Percentiles rank a stretch among this genome's conserved stretches.
phyloP scores from a whole-genome alignment of 2,113 vertebrate genomes.

The Nanger granti region DNA sequence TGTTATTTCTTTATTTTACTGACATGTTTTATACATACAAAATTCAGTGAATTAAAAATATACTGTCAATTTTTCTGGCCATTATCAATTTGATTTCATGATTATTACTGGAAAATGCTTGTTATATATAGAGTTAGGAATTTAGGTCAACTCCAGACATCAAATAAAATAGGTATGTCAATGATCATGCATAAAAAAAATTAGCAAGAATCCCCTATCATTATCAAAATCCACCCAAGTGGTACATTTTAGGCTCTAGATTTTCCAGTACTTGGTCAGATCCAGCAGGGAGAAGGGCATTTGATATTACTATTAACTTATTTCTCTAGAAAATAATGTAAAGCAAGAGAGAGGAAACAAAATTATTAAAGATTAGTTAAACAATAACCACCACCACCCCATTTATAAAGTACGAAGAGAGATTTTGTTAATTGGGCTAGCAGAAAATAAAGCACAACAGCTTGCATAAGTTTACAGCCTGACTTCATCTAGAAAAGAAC shows the following conservation, averaged over 20 bases:
- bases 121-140: not conserved
- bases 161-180: not conserved
- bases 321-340: not conserved
- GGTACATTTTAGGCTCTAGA: not conserved
- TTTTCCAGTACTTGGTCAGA: not conserved
- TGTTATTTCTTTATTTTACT: not conserved
- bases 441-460: not conserved
- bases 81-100: not conserved
- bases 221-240: not conserved
- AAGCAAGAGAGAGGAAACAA: not conserved
- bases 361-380: not conserved
- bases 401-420: not conserved
- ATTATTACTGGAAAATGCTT: not conserved
- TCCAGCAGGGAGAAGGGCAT: not conserved
- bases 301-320: not conserved
- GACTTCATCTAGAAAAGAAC: not conserved
- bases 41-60: not conserved
- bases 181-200: not conserved
- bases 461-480: not conserved
- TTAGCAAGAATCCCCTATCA: not conserved
- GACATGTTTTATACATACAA: not conserved
- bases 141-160: not conserved
- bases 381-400: not conserved
- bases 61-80: not conserved
- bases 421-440: not conserved